Evolutionary conservation across 2,113 vertebrate genomes (phyloP), one percentile per base, ranked within the genome.

Genomic region (Bucco capensis): DNA sequence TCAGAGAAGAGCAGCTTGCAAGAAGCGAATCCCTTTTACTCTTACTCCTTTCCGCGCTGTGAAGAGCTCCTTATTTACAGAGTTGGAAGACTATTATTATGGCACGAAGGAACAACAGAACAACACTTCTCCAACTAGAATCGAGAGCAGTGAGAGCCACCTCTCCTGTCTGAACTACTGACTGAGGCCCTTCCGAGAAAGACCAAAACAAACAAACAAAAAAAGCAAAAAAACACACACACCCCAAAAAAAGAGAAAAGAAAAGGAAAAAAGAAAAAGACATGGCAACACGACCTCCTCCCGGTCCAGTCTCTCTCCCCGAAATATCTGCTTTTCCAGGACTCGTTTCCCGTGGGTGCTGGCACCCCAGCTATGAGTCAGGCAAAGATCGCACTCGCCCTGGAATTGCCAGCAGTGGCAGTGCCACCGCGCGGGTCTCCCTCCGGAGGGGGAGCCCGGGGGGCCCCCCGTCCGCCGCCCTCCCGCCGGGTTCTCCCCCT

Each of bases 51-150:
- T 96, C 94, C 12, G 53, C 61, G 90, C 42, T 92, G 90, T 94
- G 95, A 92, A 72, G 75, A 95, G 92, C 85, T 94, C 95, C 96
- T 97, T 97, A 97, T 97, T 97, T 97, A 96, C 96, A 95, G 94
- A 94, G 96, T 96, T 92, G 94, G 96, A 92, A 96, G 93, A 92
- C 93, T 93, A 95, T 93, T 96, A 93, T 96, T 93, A 93, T 87
- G 95, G 94, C 90, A 97, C 81, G 79, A 50, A 94, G 65, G 25
- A 83, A 42, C 88, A 93, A 84, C 88, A 92, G 78, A 94, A 93
- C 91, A 91, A 88, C 91, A 92, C 95, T 86, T 94, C 94, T 96
- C 80, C 91, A 86, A 86, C 91, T 96, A 93, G 93, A 96, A 94
- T 88, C 54, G 86, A 90, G 23, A 69, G 81, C 92, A 83, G 66